A percentile compares a stretch with the other conserved stretches of the same genome.
phyloP scores from a whole-genome alignment of 2,888 invertebrate species.

The Lithosia quadra region DNA sequence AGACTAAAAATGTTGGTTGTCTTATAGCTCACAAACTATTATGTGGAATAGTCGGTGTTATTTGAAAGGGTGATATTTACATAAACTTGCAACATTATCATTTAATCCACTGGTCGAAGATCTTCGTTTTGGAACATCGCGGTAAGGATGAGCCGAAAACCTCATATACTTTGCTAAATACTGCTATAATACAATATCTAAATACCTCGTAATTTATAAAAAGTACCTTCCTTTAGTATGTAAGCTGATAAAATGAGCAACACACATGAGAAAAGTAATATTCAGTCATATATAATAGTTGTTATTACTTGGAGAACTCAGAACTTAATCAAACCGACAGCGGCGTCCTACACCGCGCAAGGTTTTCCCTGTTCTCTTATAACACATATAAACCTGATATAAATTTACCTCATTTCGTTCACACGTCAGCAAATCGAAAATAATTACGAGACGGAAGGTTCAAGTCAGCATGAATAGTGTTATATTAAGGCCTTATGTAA shows the following conservation, averaged over 20 bases:
- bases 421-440: not conserved
- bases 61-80: too few relatives aligned
- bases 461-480: not conserved
- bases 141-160: not conserved
- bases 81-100: too few relatives aligned
- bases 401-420: not conserved
- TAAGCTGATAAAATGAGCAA: not conserved
- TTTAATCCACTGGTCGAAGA: not conserved
- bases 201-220: not conserved
- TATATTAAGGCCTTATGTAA: too few relatives aligned
- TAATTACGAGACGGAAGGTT: not conserved
- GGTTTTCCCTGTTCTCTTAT: not conserved
- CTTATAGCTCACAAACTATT: too few relatives aligned
- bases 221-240: not conserved
- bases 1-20: too few relatives aligned
- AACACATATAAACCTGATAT: constrained; percentile 4
- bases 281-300: constrained; percentile 4
- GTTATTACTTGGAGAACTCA: constrained; percentile 1
- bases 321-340: constrained; percentile 4
- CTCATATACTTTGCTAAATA: not conserved
- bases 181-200: not conserved
- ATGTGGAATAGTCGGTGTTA: too few relatives aligned
- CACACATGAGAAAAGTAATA: constrained; percentile 2
- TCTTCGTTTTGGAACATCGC: not conserved
- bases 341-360: not conserved